phyloP scores from a whole-genome alignment of 2,113 vertebrate species.

The Zootoca vivipara region DNA sequence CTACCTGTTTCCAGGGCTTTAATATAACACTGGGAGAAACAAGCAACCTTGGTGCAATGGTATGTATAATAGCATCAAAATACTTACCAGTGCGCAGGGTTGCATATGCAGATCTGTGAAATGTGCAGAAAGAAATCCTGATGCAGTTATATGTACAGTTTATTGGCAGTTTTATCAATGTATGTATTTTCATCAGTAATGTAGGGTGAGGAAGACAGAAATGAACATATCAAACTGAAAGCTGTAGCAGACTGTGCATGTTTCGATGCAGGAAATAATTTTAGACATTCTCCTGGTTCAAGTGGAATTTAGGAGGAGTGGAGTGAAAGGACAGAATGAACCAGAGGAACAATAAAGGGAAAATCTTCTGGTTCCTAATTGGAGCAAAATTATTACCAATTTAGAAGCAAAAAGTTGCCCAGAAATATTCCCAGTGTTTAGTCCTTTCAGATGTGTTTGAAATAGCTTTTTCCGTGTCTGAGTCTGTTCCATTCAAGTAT shows the following conservation, averaged over 20 bases:
- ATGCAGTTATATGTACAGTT: neutral
- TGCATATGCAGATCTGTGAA: neutral
- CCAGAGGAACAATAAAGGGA: no score
- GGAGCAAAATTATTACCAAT: neutral
- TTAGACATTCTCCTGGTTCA: neutral
- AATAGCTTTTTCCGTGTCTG: neutral
- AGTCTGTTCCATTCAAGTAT: neutral
- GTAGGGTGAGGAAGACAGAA: neutral
- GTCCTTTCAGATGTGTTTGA: neutral
- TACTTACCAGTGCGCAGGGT: neutral
- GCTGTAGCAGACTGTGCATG: neutral
- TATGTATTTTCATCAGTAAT: neutral
- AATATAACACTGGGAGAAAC: neutral
- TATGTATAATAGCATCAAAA: neutral
- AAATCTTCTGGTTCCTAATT: neutral
- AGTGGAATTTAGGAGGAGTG: neutral
- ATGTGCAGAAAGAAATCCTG: neutral
- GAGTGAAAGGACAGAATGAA: neutral
- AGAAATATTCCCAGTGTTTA: neutral
- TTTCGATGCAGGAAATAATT: neutral
- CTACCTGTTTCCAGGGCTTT: neutral
- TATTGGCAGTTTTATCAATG: neutral
- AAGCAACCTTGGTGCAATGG: neutral
- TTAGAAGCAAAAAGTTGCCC: neutral
- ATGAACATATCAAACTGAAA: neutral